Percentiles rank a stretch among this genome's conserved stretches.
These are phyloP conservation scores for Himalopsyche anomala DNA, from an alignment of 2,888 invertebrate genomes.

Conservation along the genomic window DNA sequence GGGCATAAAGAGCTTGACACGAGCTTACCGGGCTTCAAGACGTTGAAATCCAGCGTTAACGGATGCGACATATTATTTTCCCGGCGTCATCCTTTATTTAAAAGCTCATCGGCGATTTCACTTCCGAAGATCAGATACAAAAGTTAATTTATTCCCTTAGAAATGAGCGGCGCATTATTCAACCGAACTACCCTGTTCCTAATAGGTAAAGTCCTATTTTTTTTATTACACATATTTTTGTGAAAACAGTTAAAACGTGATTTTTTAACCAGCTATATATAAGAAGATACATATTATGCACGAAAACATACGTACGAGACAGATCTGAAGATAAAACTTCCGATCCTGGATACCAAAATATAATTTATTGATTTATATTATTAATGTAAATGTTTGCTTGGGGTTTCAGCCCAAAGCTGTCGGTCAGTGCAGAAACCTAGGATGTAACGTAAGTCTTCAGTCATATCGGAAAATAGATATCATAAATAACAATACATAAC, in stretches of 20 bases:
- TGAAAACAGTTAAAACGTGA: not conserved
- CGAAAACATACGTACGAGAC: too few relatives aligned
- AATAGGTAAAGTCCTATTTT: not conserved
- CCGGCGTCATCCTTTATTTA: constrained; percentile 26
- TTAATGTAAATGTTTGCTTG: too few relatives aligned
- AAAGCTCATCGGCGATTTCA: constrained; percentile 15
- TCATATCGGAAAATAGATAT: too few relatives aligned
- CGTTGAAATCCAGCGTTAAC: not conserved
- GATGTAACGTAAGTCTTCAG: too few relatives aligned
- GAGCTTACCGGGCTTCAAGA: not conserved
- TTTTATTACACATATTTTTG: not conserved
- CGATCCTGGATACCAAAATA: too few relatives aligned
- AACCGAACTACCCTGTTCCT: not conserved
- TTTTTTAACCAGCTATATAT: not conserved
- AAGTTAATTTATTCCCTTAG: not conserved
- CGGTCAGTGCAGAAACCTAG: too few relatives aligned
- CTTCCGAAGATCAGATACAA: constrained; percentile 7
- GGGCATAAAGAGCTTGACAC: not conserved
- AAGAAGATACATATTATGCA: not conserved
- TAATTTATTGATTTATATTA: too few relatives aligned
- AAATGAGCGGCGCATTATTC: not conserved
- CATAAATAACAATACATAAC: too few relatives aligned
- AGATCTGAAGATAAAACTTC: too few relatives aligned
- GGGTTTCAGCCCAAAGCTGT: too few relatives aligned
- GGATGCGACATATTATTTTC: constrained; percentile 10